Evolutionary conservation across 2,797 vertebrate genomes (phyloP).

Genomic region (Pogonophryne albipinna): DNA sequence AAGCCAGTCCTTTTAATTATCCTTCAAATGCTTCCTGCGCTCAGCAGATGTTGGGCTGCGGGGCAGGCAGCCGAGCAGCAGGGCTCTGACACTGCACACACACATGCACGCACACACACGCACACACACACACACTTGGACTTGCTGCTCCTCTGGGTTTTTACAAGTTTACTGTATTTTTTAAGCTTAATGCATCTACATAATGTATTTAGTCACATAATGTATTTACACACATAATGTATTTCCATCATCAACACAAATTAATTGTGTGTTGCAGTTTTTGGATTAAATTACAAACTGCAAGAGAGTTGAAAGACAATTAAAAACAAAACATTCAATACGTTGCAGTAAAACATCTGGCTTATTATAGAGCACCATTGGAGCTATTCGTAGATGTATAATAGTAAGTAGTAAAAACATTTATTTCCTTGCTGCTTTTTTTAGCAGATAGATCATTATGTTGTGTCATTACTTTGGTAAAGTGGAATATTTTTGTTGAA

Average conservation of each 20-base stretch:
- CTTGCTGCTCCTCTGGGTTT: slow-evolving; percentile 56
- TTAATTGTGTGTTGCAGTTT: slow-evolving; percentile 27
- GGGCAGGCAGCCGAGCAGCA: slow-evolving; percentile 80
- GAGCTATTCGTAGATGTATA: too few species aligned
- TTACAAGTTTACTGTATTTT: slow-evolving; percentile 54
- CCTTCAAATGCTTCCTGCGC: slow-evolving; percentile 83
- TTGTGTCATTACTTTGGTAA: too few species aligned
- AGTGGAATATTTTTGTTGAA: too few species aligned
- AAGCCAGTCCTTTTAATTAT: slow-evolving; percentile 85
- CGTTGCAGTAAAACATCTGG: neutral
- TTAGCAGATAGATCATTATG: too few species aligned
- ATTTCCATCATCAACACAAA: slow-evolving; percentile 39
- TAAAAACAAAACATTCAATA: slow-evolving; percentile 1
- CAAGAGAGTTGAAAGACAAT: slow-evolving; percentile 12
- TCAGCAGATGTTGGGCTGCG: slow-evolving; percentile 85
- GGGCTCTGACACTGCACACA: slow-evolving; percentile 48
- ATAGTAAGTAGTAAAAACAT: too few species aligned
- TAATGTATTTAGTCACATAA: slow-evolving; percentile 37
- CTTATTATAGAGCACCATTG: neutral
- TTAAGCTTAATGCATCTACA: slow-evolving; percentile 30
- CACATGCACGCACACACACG: slow-evolving; percentile 10
- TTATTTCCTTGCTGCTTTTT: too few species aligned
- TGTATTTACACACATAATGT: slow-evolving; percentile 12
- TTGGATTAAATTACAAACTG: slow-evolving; percentile 33
- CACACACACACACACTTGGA: slow-evolving; percentile 35